Conservation (phyloP, 2,888 invertebrate species). For the Andrena praecox region DNA sequence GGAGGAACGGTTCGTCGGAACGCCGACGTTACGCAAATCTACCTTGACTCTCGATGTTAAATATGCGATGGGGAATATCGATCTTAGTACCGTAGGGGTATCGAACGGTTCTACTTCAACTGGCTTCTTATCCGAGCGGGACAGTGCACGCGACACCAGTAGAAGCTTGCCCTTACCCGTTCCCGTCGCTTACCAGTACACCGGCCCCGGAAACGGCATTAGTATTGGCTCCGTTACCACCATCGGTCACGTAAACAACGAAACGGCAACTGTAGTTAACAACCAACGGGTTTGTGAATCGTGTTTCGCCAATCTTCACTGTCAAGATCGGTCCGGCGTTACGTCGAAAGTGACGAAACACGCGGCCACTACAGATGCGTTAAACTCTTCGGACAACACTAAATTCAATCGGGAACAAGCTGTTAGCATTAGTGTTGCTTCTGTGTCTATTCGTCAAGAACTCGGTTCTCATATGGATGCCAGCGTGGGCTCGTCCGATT, state of each 20-base stretch:
- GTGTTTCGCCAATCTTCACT: neutral
- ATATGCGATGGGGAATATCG: slow-evolving; percentile 75
- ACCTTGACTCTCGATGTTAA: slow-evolving; percentile 81
- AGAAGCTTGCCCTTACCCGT: slow-evolving; percentile 76
- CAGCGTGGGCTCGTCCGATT: slow-evolving; percentile 88
- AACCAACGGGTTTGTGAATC: neutral
- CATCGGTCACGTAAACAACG: neutral
- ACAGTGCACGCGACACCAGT: slow-evolving; percentile 65
- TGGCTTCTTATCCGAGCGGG: slow-evolving; percentile 54
- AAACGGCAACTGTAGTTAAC: neutral
- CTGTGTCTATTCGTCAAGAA: neutral
- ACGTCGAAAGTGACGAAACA: neutral
- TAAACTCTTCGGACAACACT: neutral
- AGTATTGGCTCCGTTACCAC: slow-evolving; percentile 20
- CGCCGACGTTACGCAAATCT: slow-evolving; percentile 76
- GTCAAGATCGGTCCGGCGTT: neutral
- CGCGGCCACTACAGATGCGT: neutral
- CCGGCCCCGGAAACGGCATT: neutral
- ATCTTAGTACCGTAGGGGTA: slow-evolving; percentile 64
- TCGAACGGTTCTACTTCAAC: slow-evolving; percentile 65
- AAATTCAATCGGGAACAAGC: neutral
- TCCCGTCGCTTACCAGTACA: neutral
- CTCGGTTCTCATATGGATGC: slow-evolving; percentile 56
- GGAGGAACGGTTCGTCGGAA: slow-evolving; percentile 22
- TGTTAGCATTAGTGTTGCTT: neutral